Conservation (phyloP, 1,140 invertebrate species). For the Saxidomus purpurata region DNA sequence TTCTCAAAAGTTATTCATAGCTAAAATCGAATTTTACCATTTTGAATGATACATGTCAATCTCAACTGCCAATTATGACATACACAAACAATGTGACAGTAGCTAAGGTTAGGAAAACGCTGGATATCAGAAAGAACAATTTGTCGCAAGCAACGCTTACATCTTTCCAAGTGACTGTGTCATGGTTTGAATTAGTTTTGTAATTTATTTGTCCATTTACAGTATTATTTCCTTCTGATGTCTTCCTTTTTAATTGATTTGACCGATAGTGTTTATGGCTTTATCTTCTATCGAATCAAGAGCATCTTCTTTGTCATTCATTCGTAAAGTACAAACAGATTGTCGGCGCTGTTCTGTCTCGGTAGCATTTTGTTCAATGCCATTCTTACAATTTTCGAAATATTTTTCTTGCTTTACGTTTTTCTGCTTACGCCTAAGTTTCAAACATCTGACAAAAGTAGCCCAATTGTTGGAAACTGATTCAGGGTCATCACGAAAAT, state of each 20-base stretch:
- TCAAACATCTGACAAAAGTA: not conserved
- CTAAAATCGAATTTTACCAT: no score
- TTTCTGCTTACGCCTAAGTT: not conserved
- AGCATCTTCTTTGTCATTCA: no score
- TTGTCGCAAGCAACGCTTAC: not conserved
- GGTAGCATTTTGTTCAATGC: no score
- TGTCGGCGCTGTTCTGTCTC: no score
- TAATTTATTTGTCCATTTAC: not conserved
- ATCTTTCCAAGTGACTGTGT: not conserved
- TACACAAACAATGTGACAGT: not conserved
- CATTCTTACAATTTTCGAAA: no score
- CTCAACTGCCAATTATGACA: no score
- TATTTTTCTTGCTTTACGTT: not conserved
- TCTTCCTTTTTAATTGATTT: not conserved
- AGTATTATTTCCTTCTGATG: not conserved
- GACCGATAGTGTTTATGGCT: no score
- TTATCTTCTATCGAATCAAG: no score
- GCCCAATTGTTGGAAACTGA: not conserved
- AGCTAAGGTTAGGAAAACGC: not conserved
- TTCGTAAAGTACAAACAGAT: no score
- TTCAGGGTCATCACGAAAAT: conserved; percentile 21
- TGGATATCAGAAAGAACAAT: not conserved
- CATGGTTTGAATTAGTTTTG: not conserved
- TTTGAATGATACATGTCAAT: no score
- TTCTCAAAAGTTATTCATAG: no score